A percentile compares a stretch with the other conserved stretches of the same genome.
Conservation (phyloP, 2,797 vertebrate genomes). For the Distichodus sexfasciatus region DNA sequence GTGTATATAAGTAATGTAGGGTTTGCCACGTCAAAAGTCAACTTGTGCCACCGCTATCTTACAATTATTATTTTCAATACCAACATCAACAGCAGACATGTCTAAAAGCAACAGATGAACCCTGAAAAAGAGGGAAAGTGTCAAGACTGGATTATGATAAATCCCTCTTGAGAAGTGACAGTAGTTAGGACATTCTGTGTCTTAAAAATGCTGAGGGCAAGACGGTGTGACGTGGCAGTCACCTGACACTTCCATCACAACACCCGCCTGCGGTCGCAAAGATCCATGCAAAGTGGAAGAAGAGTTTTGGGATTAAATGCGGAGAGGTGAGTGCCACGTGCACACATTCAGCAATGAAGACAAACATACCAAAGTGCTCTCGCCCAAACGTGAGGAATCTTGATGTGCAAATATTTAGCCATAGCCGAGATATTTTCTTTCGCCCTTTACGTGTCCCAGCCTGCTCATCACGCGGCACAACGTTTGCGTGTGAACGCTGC, state of each 20-base stretch:
- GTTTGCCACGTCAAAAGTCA: too few species aligned
- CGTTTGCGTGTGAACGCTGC: not conserved
- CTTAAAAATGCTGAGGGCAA: constrained; percentile 17
- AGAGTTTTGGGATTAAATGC: not conserved
- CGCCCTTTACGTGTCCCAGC: constrained; percentile 1
- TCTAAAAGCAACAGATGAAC: not conserved
- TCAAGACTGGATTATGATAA: not conserved
- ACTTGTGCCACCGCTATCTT: too few species aligned
- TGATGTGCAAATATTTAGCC: constrained; percentile 13
- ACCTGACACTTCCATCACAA: constrained; percentile 7
- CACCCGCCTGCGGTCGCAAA: not conserved
- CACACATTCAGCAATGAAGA: not conserved
- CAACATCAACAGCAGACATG: too few species aligned
- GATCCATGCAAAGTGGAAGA: constrained; percentile 6
- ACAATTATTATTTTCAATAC: too few species aligned
- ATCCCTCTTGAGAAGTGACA: not conserved
- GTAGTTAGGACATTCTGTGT: constrained; percentile 5
- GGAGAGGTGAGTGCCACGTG: not conserved
- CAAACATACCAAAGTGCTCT: not conserved
- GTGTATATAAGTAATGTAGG: too few species aligned
- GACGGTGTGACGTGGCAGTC: constrained; percentile 12
- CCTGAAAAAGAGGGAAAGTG: not conserved
- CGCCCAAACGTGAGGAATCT: not conserved
- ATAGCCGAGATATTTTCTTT: not conserved
- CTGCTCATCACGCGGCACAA: not conserved